A percentile compares a stretch with the other conserved stretches of the same genome.
Evolutionary conservation across 2,797 vertebrate genomes (phyloP).

Genomic region (Eutrigla gurnardus): DNA sequence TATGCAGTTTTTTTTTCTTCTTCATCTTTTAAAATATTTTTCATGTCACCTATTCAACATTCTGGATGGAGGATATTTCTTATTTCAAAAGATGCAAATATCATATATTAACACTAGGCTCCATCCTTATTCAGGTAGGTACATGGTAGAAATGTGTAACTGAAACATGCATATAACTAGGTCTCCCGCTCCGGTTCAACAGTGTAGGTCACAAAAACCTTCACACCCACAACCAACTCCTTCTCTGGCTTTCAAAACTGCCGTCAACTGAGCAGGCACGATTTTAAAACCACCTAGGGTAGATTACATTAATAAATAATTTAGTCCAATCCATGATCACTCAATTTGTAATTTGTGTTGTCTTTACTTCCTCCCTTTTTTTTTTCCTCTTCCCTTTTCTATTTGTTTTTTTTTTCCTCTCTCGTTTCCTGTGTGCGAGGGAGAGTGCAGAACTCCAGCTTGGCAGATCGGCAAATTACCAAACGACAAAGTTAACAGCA

Average conservation of each 20-base stretch:
- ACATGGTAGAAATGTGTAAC: constrained; percentile 91
- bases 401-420: constrained; percentile 10
- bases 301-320: constrained; percentile 70
- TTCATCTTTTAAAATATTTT: constrained; percentile 77
- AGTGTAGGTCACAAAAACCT: constrained; percentile 71
- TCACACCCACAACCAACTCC: constrained; percentile 52
- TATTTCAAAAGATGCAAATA: constrained; percentile 92
- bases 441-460: constrained; percentile 83
- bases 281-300: constrained; percentile 73
- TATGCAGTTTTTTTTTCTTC: constrained; percentile 60
- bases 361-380: constrained; percentile 58
- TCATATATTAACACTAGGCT: constrained; percentile 87
- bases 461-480: constrained; percentile 77
- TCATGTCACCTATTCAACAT: constrained; percentile 87
- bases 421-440: constrained; percentile 44
- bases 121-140: constrained; percentile 89
- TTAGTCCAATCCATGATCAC: constrained; percentile 57
- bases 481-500: constrained; percentile 69
- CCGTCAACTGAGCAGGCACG: constrained; percentile 73
- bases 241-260: constrained; percentile 36
- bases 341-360: constrained; percentile 55
- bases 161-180: constrained; percentile 94
- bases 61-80: constrained; percentile 84
- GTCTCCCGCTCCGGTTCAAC: constrained; percentile 81
- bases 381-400: constrained; percentile 41